A percentile compares a stretch with the other conserved stretches of the same genome.
Evolutionary conservation across 2,113 vertebrate species (phyloP).

Genomic region (Ptilorrhoa leucosticta): DNA sequence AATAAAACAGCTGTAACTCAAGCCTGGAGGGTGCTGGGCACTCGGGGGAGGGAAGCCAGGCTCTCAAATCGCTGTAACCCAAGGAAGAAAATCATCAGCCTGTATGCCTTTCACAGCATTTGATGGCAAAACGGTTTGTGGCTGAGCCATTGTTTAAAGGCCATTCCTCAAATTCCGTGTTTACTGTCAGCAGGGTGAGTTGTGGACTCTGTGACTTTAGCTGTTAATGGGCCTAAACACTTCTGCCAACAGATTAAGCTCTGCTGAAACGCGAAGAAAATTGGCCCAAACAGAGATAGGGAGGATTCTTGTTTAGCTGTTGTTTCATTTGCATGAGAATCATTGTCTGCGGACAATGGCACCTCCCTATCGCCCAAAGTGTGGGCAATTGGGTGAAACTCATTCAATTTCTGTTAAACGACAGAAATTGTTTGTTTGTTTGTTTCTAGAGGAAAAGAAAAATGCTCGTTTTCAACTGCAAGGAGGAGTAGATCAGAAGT

Average conservation of each 20-base stretch:
- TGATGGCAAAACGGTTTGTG: slow-evolving; percentile 71
- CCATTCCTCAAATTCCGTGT: slow-evolving; percentile 79
- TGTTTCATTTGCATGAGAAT: slow-evolving; percentile 64
- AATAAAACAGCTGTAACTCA: slow-evolving; percentile 55
- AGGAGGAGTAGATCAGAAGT: neutral
- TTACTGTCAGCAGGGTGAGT: slow-evolving; percentile 76
- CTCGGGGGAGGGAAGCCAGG: neutral
- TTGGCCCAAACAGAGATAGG: slow-evolving; percentile 76
- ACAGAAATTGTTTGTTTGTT: slow-evolving; percentile 26
- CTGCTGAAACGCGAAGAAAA: slow-evolving; percentile 78
- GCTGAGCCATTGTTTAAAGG: slow-evolving; percentile 73
- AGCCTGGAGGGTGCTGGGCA: slow-evolving; percentile 8
- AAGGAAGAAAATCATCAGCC: slow-evolving; percentile 56
- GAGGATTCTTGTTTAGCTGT: slow-evolving; percentile 61
- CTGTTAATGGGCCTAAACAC: slow-evolving; percentile 84
- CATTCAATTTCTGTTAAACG: slow-evolving; percentile 38
- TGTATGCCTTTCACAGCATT: slow-evolving; percentile 59
- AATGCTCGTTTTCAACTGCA: slow-evolving; percentile 30
- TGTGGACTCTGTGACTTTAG: slow-evolving; percentile 80
- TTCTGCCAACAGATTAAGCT: slow-evolving; percentile 82
- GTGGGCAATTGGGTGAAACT: slow-evolving; percentile 33
- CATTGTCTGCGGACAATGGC: slow-evolving; percentile 66
- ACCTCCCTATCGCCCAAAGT: slow-evolving; percentile 54
- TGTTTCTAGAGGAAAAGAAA: slow-evolving; percentile 36
- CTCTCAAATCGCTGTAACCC: slow-evolving; percentile 38